Evolutionary conservation across 2,888 invertebrate species (phyloP).

Genomic region (Hetaerina titia): DNA sequence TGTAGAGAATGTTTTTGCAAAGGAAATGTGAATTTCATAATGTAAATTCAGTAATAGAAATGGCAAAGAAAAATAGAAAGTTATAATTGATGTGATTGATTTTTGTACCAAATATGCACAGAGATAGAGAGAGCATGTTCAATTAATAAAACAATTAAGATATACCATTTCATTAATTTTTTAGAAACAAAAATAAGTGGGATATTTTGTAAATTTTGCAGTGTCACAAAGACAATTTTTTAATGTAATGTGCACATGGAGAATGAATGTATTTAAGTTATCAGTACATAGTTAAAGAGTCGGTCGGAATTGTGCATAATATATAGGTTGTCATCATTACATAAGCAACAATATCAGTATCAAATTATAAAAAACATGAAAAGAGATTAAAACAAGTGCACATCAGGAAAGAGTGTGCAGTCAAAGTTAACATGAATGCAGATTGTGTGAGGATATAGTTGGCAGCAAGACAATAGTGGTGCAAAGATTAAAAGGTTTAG

Average conservation of each 20-base stretch:
- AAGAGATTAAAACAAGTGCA: neutral
- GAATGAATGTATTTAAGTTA: neutral
- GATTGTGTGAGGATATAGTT: neutral
- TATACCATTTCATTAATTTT: neutral
- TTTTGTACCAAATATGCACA: neutral
- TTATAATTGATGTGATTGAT: neutral
- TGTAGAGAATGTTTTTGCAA: conserved; percentile 44
- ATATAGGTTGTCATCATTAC: neutral
- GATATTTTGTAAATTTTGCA: neutral
- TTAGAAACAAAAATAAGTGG: neutral
- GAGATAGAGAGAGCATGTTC: neutral
- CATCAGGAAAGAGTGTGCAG: neutral
- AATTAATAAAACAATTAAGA: neutral
- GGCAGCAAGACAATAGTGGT: conserved; percentile 20
- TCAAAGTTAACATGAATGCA: neutral
- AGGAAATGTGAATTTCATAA: neutral
- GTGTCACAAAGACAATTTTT: neutral
- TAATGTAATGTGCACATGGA: neutral
- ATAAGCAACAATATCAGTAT: neutral
- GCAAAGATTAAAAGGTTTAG: neutral
- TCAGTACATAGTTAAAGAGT: neutral
- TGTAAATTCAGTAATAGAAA: neutral
- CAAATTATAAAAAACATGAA: neutral
- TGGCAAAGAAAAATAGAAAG: neutral
- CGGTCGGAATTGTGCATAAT: neutral